phyloP scores from a whole-genome alignment of 2,888 invertebrate genomes.

The Caenorhabditis doughertyi region DNA sequence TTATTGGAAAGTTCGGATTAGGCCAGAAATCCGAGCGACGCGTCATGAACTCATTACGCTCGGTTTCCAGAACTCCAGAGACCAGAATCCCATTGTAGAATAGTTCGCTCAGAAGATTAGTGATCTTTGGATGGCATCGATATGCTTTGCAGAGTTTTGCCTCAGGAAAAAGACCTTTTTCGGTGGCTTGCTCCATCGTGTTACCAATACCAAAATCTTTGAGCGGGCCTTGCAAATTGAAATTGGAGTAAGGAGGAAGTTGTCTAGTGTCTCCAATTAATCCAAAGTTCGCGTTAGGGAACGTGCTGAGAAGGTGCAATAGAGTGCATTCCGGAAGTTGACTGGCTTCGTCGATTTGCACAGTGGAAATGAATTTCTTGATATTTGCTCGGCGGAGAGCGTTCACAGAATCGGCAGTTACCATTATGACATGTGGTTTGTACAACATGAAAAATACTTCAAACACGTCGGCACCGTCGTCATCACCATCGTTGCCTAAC shows the following conservation, averaged over 20 bases:
- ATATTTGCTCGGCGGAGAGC: not conserved
- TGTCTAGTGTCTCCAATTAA: conserved; percentile 25
- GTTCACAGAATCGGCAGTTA: conserved; percentile 14
- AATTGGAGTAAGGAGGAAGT: conserved; percentile 26
- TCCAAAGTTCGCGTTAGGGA: conserved; percentile 18
- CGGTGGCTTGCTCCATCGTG: conserved; percentile 13
- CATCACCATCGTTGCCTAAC: no score
- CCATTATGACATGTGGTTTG: conserved; percentile 21
- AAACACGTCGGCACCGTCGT: no score
- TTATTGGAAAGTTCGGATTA: not conserved
- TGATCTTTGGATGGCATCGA: conserved; percentile 16
- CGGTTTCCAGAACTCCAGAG: not conserved
- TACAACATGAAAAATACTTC: no score
- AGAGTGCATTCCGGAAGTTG: conserved; percentile 19
- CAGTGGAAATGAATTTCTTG: not conserved
- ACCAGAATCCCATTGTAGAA: conserved; percentile 20
- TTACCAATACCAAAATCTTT: conserved; percentile 37
- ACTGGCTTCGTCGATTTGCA: conserved; percentile 37
- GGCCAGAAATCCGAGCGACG: conserved; percentile 23
- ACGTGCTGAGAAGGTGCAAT: conserved; percentile 4
- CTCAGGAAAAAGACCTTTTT: conserved; percentile 9
- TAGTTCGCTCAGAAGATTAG: conserved; percentile 1
- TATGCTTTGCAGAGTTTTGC: conserved; percentile 19
- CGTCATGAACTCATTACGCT: conserved; percentile 10
- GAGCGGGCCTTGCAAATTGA: not conserved